Evolutionary conservation across 2,888 invertebrate genomes (phyloP).

Genomic region (Euspilapteryx auroguttella): DNA sequence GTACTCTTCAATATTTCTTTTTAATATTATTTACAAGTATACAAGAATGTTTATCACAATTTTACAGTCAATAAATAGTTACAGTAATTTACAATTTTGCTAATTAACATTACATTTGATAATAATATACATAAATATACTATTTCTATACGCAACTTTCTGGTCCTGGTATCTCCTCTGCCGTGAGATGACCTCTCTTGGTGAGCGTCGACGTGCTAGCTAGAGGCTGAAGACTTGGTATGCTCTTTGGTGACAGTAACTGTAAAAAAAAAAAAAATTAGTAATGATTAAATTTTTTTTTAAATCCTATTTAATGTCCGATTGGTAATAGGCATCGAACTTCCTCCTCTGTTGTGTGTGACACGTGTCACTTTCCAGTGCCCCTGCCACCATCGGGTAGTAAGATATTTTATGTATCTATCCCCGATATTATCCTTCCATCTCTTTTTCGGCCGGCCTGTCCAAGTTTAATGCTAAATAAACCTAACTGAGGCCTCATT

Average conservation of each 20-base stretch:
- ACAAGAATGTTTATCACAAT: constrained; percentile 35
- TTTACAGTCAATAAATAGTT: constrained; percentile 26
- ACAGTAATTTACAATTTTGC: background rate
- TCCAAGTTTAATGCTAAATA: too few relatives aligned
- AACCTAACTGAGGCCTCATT: too few relatives aligned
- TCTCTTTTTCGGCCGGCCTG: too few relatives aligned
- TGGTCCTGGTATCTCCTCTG: constrained; percentile 52
- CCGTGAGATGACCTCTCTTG: constrained; percentile 49
- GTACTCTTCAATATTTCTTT: too few relatives aligned
- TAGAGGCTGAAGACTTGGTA: constrained; percentile 21
- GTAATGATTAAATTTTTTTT: too few relatives aligned
- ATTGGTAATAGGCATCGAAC: too few relatives aligned
- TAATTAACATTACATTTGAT: background rate
- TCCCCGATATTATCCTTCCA: too few relatives aligned
- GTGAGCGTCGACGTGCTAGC: constrained; percentile 29
- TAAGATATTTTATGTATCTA: too few relatives aligned
- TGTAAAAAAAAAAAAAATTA: constrained; percentile 16
- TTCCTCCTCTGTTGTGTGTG: too few relatives aligned
- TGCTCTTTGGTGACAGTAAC: constrained; percentile 25
- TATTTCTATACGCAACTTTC: constrained; percentile 51
- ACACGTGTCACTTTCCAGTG: too few relatives aligned
- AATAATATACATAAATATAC: constrained; percentile 15
- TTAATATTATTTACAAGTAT: constrained; percentile 17
- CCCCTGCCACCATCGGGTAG: too few relatives aligned
- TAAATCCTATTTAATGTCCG: too few relatives aligned